Percentiles rank a stretch among this genome's conserved stretches.
Conservation (phyloP, 2,888 invertebrate genomes). For the Drosophila percnosoma region DNA sequence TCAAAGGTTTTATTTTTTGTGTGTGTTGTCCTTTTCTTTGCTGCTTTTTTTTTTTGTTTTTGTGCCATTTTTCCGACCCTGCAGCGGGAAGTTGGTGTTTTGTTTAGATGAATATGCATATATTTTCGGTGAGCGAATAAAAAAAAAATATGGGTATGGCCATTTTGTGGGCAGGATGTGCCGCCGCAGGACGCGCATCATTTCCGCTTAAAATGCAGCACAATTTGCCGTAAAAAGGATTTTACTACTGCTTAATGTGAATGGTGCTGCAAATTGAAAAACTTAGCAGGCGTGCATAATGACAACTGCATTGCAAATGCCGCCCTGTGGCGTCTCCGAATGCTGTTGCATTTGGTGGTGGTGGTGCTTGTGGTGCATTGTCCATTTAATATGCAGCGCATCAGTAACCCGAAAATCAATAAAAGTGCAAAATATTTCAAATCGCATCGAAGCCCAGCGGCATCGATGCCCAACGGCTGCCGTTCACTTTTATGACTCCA, state of each 20-base stretch:
- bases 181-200: slow-evolving; percentile 79
- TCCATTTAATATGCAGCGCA: slow-evolving; percentile 72
- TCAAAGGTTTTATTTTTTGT: slow-evolving; percentile 40
- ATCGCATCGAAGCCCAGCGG: slow-evolving; percentile 52
- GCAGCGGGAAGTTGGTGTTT: slow-evolving; percentile 77
- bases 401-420: slow-evolving; percentile 75
- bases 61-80: slow-evolving; percentile 49
- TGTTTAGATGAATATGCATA: slow-evolving; percentile 84
- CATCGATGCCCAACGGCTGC: slow-evolving; percentile 29
- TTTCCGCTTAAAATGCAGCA: slow-evolving; percentile 79
- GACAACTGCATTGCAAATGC: slow-evolving; percentile 53
- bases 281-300: slow-evolving; percentile 62
- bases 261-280: slow-evolving; percentile 53
- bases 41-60: slow-evolving; percentile 18
- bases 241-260: slow-evolving; percentile 48
- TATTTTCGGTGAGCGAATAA: slow-evolving; percentile 56
- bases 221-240: slow-evolving; percentile 77
- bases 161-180: slow-evolving; percentile 76
- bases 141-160: slow-evolving; percentile 40
- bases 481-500: slow-evolving; percentile 65
- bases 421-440: slow-evolving; percentile 76
- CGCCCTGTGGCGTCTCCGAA: slow-evolving; percentile 2
- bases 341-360: slow-evolving; percentile 17
- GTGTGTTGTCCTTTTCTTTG: slow-evolving; percentile 31
- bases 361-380: slow-evolving; percentile 42